A percentile compares a stretch with the other conserved stretches of the same genome.
These are phyloP conservation scores for Drosophila nasuta DNA, from an alignment of 1,140 invertebrate genomes.

Conservation along the genomic window DNA sequence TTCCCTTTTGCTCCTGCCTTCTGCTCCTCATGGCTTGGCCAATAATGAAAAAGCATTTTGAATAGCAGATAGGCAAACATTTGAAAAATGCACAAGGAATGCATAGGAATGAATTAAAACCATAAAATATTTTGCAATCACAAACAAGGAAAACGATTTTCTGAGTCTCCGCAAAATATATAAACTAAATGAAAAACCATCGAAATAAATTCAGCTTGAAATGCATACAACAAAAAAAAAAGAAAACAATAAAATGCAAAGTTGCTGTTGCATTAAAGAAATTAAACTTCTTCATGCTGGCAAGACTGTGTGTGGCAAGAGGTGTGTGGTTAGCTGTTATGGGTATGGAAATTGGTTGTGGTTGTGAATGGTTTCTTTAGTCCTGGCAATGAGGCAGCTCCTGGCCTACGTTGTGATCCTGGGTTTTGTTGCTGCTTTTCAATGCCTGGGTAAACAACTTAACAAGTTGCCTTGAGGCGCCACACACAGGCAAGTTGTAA, in stretches of 20 bases:
- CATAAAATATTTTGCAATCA: conserved; percentile 82
- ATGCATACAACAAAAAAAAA: conserved; percentile 8
- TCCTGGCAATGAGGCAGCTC: background rate
- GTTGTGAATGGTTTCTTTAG: conserved; percentile 7
- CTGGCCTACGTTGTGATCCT: background rate
- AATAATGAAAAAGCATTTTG: conserved; percentile 56
- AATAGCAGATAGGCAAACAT: conserved; percentile 44
- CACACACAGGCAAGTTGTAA: conserved; percentile 7
- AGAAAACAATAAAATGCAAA: conserved; percentile 52
- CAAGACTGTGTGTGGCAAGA: background rate
- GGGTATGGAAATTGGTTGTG: conserved; percentile 30
- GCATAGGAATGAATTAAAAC: conserved; percentile 68
- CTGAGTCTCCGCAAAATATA: conserved; percentile 15
- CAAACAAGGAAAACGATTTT: conserved; percentile 43
- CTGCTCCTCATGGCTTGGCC: background rate
- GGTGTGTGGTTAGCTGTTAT: conserved; percentile 5
- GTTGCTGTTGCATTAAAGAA: conserved; percentile 62
- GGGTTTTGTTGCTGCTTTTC: conserved; percentile 24
- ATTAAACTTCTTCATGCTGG: conserved; percentile 37
- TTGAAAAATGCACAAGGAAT: conserved; percentile 40
- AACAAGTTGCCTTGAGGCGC: conserved; percentile 52
- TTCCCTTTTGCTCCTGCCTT: background rate
- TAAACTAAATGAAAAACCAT: conserved; percentile 50
- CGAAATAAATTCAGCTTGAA: conserved; percentile 66
- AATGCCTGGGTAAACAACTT: conserved; percentile 52